Percentiles rank a stretch among this genome's conserved stretches.
Evolutionary conservation across 2,888 invertebrate species (phyloP).

Genomic region (Seira sanloemensis): DNA sequence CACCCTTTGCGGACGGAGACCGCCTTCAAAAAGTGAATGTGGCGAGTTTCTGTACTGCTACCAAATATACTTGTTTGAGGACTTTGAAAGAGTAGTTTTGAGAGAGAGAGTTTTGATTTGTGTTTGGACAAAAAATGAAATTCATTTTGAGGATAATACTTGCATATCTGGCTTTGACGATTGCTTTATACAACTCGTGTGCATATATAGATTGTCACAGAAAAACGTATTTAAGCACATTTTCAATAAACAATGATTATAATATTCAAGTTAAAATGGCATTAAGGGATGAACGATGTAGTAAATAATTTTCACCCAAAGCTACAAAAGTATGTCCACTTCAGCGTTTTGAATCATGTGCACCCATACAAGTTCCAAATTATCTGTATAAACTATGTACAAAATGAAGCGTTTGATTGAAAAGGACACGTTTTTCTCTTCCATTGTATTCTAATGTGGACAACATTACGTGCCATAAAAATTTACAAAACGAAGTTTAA

Average conservation of each 20-base stretch:
- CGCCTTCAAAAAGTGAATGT: constrained; percentile 63
- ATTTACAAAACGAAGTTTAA: constrained; percentile 13
- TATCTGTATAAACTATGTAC: constrained; percentile 62
- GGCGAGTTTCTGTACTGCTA: too few species aligned
- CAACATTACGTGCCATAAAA: constrained; percentile 33
- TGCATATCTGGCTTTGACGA: not conserved
- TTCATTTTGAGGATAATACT: too few species aligned
- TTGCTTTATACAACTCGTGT: not conserved
- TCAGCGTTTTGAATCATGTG: constrained; percentile 46
- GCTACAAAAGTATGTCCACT: not conserved
- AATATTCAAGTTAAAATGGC: not conserved
- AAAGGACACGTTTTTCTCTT: constrained; percentile 67
- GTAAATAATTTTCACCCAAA: not conserved
- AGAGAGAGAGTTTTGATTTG: too few species aligned
- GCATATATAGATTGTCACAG: not conserved
- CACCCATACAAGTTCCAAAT: constrained; percentile 67
- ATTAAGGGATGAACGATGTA: not conserved
- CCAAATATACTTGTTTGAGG: too few species aligned
- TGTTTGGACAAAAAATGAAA: too few species aligned
- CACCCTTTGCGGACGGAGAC: constrained; percentile 66
- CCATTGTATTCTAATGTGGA: constrained; percentile 61
- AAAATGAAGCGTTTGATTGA: constrained; percentile 67
- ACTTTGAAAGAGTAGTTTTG: too few species aligned
- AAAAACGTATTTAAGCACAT: not conserved
- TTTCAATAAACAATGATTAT: not conserved